Evolutionary conservation across 1,140 invertebrate species (phyloP), one percentile per base, ranked within the genome.

Genomic region (Ditylenchus dipsaci): DNA sequence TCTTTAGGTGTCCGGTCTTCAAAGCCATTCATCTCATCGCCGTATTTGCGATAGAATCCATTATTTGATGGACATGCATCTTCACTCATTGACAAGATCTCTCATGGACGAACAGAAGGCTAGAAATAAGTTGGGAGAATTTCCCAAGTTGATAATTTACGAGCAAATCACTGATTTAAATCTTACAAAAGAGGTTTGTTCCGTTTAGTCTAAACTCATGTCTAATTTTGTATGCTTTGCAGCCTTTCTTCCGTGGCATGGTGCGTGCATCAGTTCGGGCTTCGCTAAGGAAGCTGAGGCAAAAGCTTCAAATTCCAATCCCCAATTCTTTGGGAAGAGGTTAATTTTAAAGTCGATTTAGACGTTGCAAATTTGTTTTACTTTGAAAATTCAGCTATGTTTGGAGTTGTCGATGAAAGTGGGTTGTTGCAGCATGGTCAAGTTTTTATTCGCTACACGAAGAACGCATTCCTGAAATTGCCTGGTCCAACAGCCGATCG

Each of bases 371-470:
- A n/a, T n/a, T n/a, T n/a, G n/a, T n/a, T n/a, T n/a, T n/a, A n/a
- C n/a, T n/a, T n/a, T n/a, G n/a, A n/a, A n/a, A n/a, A n/a, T n/a
- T n/a, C n/a, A n/a, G 83, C 83, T 15, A 83, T 84, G 83, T 78
- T 81, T 29, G 83, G 83, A 17, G 75, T 84, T 43, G 62, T 84
- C 29, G 83, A 84, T 67, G 83, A 84, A 68, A 84, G 77, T 29
- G 72, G 76, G 1, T 70, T 72, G 13, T 58, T 84, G 27, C 68
- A 84, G 63, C 82, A 83, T 69, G 83, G 84, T 1, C 81, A 84
- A 74, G 79, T 84, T 0, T 84, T 84, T 66, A 72, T 84, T 26
- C 84, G 83, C 27, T 84, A 84, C 53, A 72, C 69, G 38, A 71
- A 65, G 47, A 71, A 73, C 42, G 68, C 68, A 0, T 47, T 59